Base-by-base conservation (phyloP, 2,888 invertebrate species). In the Cheilosia urbana region DNA sequence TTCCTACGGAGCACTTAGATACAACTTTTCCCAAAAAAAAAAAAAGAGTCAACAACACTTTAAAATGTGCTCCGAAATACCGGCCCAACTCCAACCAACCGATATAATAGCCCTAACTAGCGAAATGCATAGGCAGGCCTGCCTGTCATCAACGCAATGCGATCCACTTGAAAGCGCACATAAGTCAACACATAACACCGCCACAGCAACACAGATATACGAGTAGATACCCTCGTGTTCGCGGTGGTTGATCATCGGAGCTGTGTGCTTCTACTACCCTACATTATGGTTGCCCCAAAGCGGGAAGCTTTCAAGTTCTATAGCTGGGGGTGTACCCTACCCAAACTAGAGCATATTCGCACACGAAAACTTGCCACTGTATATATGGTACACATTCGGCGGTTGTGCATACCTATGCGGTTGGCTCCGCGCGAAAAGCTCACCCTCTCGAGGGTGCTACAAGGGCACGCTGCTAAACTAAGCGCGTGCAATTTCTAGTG, bases 111-210 rank as follows among this genome's bases (percentile, higher is more conserved):
- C 37, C n/a, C n/a, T 4, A 37, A 37, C 11, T 37, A 49, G 11
- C 55, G 62, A 58, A 63, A 71, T 60, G 55, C 57, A 79, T 63
- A 30, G 68, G 68, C 45, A 60, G 27, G 45, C 45, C 37, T 40
- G 72, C 55, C 49, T 72, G 57, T 53, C 68, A 65, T 79, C 84
- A 63, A 84, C 84, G 84, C 84, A 84, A 84, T 55, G 75, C 80
- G 75, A 84, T 84, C 75, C 71, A 80, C 80, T 80, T 84, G 55
- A 80, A 80, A 75, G 55, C 63, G 19, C 68, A 60, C 71, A 75
- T 63, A 71, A 79, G 19, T 51, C 51, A 84, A 62, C 57, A 84
- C 75, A 68, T 83, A 72, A 82, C 58, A 66, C 19, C 27, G 34
- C 30, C 30, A n/a, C 49, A 71, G 15, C 69, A 11, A 24, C 19